Evolutionary conservation across 2,888 invertebrate genomes (phyloP).

Genomic region (Conops quadrifasciatus): DNA sequence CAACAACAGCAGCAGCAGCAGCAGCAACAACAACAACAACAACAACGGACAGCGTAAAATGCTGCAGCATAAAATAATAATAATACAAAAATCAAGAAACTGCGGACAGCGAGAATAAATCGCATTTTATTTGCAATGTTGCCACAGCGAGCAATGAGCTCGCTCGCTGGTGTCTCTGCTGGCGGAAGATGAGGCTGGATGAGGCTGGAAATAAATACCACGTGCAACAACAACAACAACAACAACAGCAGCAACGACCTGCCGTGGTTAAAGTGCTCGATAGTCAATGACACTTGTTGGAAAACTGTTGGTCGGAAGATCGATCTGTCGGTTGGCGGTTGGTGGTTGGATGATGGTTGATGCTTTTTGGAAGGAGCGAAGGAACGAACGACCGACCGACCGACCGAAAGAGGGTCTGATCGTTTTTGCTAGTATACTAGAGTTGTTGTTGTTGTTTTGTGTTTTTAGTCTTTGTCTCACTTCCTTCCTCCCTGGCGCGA

Average conservation of each 20-base stretch:
- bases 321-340: constrained; percentile 3
- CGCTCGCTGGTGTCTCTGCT: neutral
- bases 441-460: constrained; percentile 18
- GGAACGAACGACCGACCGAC: too few relatives aligned
- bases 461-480: constrained; percentile 32
- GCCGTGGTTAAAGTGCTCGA: constrained; percentile 17
- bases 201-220: too few relatives aligned
- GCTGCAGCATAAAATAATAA: neutral
- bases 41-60: neutral
- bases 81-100: constrained; percentile 14
- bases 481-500: neutral
- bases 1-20: neutral
- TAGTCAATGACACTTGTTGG: constrained; percentile 35
- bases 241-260: neutral
- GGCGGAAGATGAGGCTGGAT: neutral
- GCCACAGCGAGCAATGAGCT: constrained; percentile 14
- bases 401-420: neutral
- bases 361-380: neutral
- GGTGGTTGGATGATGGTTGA: constrained; percentile 7
- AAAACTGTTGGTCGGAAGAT: neutral
- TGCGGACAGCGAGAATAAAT: constrained; percentile 21
- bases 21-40: constrained; percentile 4
- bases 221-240: constrained; percentile 1
- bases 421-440: constrained; percentile 3
- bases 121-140: constrained; percentile 34